A percentile compares a stretch with the other conserved stretches of the same genome.
Evolutionary conservation across 1,140 invertebrate genomes (phyloP).

Genomic region (Cyphomyrmex costatus): DNA sequence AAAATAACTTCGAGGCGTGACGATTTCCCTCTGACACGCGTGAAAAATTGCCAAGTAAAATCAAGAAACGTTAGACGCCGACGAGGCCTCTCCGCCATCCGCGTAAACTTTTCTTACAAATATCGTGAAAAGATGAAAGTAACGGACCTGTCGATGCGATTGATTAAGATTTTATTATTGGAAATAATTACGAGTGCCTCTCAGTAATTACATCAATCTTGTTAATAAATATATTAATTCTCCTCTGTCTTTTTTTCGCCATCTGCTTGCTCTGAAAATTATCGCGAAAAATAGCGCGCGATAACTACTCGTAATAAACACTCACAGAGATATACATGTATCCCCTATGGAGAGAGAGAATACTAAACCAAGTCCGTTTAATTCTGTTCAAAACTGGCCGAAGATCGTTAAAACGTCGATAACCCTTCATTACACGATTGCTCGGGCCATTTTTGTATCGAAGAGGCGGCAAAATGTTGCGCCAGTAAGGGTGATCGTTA

Average conservation of each 20-base stretch:
- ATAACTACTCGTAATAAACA: background rate
- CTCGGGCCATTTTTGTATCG: constrained; percentile 55
- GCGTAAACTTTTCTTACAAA: constrained; percentile 52
- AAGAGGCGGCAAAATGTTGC: constrained; percentile 53
- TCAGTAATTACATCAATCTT: background rate
- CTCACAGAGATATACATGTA: background rate
- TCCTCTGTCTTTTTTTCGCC: background rate
- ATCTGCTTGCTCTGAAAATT: background rate
- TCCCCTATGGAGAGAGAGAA: background rate
- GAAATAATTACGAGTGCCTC: background rate
- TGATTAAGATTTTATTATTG: no score
- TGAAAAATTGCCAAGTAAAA: constrained; percentile 74
- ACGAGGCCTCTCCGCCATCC: constrained; percentile 7
- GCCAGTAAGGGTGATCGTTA: constrained; percentile 54
- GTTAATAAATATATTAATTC: background rate
- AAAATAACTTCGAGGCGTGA: constrained; percentile 64
- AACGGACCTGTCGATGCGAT: constrained; percentile 32
- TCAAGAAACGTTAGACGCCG: constrained; percentile 46
- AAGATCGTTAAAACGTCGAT: constrained; percentile 50
- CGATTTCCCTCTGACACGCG: constrained; percentile 67
- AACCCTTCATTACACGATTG: constrained; percentile 53
- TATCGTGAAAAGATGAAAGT: constrained; percentile 4
- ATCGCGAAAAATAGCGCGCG: background rate
- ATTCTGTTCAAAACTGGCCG: constrained; percentile 25
- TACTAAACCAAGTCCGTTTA: constrained; percentile 7